Evolutionary conservation across 2,888 invertebrate species (phyloP).

Genomic region (Mantis religiosa): DNA sequence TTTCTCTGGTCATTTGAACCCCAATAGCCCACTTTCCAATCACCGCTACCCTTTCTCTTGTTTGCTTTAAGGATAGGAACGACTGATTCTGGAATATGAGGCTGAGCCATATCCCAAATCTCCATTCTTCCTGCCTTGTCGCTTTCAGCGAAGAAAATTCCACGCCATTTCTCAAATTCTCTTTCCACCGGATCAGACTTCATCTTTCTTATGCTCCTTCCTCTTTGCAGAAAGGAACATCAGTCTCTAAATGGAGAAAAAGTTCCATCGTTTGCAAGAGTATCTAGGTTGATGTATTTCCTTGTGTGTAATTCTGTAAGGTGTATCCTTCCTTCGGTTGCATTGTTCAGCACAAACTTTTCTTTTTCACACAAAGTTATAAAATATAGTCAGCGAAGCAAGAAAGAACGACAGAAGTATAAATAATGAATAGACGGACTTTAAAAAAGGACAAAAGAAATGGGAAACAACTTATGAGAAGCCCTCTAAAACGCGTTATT

Average conservation of each 20-base stretch:
- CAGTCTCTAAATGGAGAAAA: neutral
- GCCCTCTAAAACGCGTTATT: no score
- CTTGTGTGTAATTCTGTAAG: neutral
- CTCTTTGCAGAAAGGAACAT: neutral
- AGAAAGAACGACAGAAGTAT: neutral
- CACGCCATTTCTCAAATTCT: neutral
- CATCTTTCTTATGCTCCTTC: neutral
- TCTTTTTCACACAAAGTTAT: neutral
- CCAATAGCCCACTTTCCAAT: neutral
- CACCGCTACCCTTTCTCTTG: neutral
- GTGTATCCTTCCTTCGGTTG: neutral
- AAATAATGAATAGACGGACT: neutral
- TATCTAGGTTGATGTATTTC: neutral
- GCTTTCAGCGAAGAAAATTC: neutral
- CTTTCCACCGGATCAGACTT: neutral
- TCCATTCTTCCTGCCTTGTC: neutral
- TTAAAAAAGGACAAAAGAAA: neutral
- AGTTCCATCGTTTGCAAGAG: neutral
- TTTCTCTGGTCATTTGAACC: neutral
- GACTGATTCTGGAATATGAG: neutral
- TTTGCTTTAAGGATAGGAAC: neutral
- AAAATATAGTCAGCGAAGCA: neutral
- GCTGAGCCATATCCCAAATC: neutral
- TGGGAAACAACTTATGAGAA: neutral
- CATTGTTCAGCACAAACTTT: neutral